Conservation (phyloP, 2,113 vertebrate genomes). For the Brachypodius melanocephalos region DNA sequence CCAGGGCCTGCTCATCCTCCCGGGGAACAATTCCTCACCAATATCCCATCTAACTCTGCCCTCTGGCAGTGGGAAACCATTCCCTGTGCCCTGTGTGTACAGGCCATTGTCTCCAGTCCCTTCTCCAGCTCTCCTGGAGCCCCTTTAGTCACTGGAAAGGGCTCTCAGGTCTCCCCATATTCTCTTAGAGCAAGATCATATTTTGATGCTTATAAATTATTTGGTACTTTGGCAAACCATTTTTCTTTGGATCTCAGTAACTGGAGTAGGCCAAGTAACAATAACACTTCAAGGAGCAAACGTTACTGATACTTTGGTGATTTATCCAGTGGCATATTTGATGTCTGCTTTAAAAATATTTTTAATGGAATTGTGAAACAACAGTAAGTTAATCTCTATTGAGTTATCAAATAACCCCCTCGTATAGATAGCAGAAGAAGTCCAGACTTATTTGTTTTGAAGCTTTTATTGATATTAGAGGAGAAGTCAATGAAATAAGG, state of each 20-base stretch:
- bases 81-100: neutral
- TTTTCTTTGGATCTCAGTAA: neutral
- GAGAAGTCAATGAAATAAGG: neutral
- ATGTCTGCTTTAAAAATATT: neutral
- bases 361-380: neutral
- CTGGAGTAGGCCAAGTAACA: neutral
- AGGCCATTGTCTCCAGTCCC: neutral
- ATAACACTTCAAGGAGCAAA: neutral
- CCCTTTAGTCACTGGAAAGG: neutral
- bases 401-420: neutral
- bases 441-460: neutral
- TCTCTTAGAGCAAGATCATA: neutral
- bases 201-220: neutral
- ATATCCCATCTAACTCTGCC: neutral
- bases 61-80: neutral
- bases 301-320: neutral
- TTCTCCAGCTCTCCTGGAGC: neutral
- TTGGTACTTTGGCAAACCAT: neutral
- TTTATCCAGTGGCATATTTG: neutral
- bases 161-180: neutral
- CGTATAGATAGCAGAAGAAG: neutral
- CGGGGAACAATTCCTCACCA: neutral
- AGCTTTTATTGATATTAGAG: conserved; percentile 18
- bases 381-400: neutral
- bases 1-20: accelerated